phyloP scores from a whole-genome alignment of 35 echinoderm and acorn worm genomes.

The Lytechinus variegatus region DNA sequence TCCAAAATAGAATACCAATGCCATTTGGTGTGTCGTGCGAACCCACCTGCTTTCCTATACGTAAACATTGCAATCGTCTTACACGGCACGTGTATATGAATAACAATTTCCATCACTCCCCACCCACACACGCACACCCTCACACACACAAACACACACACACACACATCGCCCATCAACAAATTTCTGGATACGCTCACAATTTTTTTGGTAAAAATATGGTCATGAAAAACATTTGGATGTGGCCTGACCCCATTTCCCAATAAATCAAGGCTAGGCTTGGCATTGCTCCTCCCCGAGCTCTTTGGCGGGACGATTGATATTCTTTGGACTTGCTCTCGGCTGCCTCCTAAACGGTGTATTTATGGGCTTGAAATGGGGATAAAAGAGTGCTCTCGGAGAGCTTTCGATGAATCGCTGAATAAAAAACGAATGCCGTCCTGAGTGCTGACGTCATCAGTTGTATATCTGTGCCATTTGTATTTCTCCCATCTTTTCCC shows the following conservation, averaged over 20 bases:
- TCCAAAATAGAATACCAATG: no score
- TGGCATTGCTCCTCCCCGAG: not conserved
- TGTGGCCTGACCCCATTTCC: not conserved
- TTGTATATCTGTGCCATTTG: not conserved
- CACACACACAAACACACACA: no score
- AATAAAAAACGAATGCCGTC: not conserved
- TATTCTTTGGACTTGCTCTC: not conserved
- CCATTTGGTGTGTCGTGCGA: no score
- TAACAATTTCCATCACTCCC: no score
- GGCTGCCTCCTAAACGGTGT: not conserved
- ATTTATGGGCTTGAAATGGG: not conserved
- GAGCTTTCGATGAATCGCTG: constrained; percentile 5
- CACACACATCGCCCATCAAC: not conserved
- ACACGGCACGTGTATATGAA: no score
- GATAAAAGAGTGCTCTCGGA: not conserved
- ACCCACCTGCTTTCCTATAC: no score
- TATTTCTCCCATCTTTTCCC: not conserved
- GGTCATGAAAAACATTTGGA: not conserved
- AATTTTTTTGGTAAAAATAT: not conserved
- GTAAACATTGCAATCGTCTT: no score
- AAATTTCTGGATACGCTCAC: not conserved
- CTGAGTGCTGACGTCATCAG: not conserved
- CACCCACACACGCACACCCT: no score
- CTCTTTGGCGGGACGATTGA: not conserved
- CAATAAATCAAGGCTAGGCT: not conserved